A percentile compares a stretch with the other conserved stretches of the same genome.
Evolutionary conservation across 2,797 vertebrate genomes (phyloP).

Genomic region (Mionectes olivaceus): DNA sequence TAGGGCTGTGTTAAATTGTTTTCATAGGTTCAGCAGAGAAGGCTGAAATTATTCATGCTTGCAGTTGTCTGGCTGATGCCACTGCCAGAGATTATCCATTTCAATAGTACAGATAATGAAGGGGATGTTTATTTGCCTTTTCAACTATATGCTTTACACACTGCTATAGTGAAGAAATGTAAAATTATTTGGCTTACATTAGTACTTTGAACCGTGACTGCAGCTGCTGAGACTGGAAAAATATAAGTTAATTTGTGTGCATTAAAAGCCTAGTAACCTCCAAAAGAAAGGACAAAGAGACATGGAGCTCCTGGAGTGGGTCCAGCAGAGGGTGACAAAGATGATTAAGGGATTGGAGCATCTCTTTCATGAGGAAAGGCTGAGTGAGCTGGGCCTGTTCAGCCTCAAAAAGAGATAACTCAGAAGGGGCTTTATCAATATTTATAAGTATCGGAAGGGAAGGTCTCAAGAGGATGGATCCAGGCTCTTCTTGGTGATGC

Average conservation of each 20-base stretch:
- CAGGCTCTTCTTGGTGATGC: background rate
- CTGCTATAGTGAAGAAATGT: background rate
- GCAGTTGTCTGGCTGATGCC: background rate
- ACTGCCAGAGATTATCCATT: background rate
- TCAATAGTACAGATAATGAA: background rate
- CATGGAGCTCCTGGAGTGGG: background rate
- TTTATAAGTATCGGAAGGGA: background rate
- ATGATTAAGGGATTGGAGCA: background rate
- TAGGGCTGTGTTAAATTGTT: background rate
- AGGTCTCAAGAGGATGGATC: background rate
- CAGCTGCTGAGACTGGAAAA: background rate
- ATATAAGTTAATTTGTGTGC: background rate
- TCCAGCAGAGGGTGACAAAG: background rate
- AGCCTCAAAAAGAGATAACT: background rate
- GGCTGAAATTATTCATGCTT: background rate
- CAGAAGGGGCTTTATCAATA: background rate
- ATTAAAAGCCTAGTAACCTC: background rate
- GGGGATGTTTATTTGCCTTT: background rate
- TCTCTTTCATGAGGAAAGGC: background rate
- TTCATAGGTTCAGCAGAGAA: background rate
- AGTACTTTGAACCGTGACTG: background rate
- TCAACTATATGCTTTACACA: background rate
- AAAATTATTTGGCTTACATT: background rate
- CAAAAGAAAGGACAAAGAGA: background rate
- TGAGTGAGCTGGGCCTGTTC: background rate